phyloP scores from a whole-genome alignment of 2,888 invertebrate genomes.

The Notocelia uddmanniana region DNA sequence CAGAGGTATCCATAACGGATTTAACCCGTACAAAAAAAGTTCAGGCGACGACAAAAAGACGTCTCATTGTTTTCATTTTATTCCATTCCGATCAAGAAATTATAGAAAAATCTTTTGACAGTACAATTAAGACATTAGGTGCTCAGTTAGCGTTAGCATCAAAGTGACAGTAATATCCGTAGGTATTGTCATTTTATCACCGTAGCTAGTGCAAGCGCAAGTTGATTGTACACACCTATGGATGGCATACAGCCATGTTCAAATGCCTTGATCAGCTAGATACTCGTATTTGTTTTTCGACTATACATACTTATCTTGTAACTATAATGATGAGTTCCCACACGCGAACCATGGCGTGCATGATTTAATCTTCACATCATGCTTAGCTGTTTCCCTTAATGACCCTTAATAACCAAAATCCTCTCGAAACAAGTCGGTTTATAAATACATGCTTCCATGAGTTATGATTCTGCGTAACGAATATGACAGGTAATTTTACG shows the following conservation, averaged over 20 bases:
- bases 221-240: background rate
- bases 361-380: slow-evolving; percentile 51
- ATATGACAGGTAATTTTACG: slow-evolving; percentile 6
- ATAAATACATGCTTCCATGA: background rate
- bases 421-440: slow-evolving; percentile 1
- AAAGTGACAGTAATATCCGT: no score
- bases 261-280: background rate
- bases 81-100: no score
- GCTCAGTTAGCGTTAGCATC: no score
- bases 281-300: slow-evolving; percentile 10
- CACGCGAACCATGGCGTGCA: slow-evolving; percentile 55
- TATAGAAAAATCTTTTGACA: no score
- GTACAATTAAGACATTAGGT: no score
- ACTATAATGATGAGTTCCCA: slow-evolving; percentile 37
- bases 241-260: no score
- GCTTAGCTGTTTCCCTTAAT: slow-evolving; percentile 39
- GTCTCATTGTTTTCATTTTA: no score
- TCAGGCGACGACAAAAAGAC: no score
- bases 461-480: slow-evolving; percentile 12
- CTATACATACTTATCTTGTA: background rate
- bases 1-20: no score
- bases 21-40: no score
- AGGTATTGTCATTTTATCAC: background rate
- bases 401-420: slow-evolving; percentile 36
- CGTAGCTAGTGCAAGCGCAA: background rate